Conservation (phyloP, 1,140 invertebrate genomes). For the Tachypleus tridentatus region DNA sequence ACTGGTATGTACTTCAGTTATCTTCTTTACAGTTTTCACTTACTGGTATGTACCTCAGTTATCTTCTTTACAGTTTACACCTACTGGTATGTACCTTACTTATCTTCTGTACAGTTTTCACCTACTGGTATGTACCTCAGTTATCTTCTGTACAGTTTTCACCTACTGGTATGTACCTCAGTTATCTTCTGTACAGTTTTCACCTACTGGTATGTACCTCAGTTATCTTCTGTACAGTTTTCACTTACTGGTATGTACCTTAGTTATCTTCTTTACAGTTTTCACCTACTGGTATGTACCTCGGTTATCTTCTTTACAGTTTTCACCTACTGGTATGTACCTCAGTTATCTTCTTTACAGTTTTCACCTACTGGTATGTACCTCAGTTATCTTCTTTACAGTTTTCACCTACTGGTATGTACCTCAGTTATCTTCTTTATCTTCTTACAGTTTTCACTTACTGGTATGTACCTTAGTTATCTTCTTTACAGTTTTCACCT, state of each 20-base stretch:
- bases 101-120: constrained; percentile 74
- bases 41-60: not conserved
- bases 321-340: not conserved
- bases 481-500: too few species aligned
- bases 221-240: not conserved
- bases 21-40: not conserved
- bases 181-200: constrained; percentile 69
- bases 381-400: too few species aligned
- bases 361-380: not conserved
- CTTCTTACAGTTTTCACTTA: too few species aligned
- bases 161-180: not conserved
- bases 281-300: constrained; percentile 69
- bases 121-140: constrained; percentile 57
- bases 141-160: not conserved
- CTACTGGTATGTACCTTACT: constrained; percentile 1
- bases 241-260: not conserved
- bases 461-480: too few species aligned
- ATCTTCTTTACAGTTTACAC: not conserved
- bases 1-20: constrained; percentile 52
- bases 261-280: constrained; percentile 62
- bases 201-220: constrained; percentile 62
- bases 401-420: too few species aligned
- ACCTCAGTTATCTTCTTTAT: too few species aligned
- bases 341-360: not conserved
- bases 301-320: not conserved